Conservation (phyloP, 2,797 vertebrate species). For the Sebastes trivittatus region DNA sequence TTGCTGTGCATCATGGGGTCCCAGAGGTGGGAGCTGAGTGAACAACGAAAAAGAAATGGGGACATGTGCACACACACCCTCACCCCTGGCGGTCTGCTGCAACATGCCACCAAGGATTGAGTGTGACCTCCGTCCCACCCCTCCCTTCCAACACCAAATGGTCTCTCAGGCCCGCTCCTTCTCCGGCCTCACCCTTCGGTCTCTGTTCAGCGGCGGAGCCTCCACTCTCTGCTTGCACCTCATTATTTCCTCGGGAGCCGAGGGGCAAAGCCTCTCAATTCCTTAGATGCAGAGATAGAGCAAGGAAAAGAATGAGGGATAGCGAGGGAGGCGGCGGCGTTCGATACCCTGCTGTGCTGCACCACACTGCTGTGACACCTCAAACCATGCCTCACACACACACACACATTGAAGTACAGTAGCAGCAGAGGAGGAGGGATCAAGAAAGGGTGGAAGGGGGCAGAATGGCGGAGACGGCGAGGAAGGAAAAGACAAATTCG, state of each 20-base stretch:
- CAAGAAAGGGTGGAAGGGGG: background rate
- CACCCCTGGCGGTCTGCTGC: background rate
- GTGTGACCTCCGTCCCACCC: background rate
- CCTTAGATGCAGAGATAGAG: conserved; percentile 45
- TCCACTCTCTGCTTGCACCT: conserved; percentile 45
- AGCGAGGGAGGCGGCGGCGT: background rate
- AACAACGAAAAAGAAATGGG: background rate
- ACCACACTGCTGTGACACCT: conserved; percentile 36
- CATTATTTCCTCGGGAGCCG: conserved; percentile 62
- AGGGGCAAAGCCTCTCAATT: conserved; percentile 46
- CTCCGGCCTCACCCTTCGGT: conserved; percentile 4
- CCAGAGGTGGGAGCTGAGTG: conserved; percentile 12
- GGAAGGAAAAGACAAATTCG: conserved; percentile 43
- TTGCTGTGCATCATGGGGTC: background rate
- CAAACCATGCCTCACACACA: conserved; percentile 48
- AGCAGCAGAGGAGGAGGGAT: conserved; percentile 32
- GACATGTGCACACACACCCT: background rate
- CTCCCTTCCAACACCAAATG: background rate
- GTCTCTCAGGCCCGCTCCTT: conserved; percentile 27
- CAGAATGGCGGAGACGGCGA: conserved; percentile 11
- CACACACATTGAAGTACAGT: conserved; percentile 45
- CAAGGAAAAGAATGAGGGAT: conserved; percentile 13
- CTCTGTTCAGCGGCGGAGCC: background rate
- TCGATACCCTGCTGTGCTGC: conserved; percentile 47
- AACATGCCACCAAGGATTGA: background rate